Percentiles rank a stretch among this genome's conserved stretches.
Conservation (phyloP, 2,888 invertebrate species). For the Microctonus hyperodae region DNA sequence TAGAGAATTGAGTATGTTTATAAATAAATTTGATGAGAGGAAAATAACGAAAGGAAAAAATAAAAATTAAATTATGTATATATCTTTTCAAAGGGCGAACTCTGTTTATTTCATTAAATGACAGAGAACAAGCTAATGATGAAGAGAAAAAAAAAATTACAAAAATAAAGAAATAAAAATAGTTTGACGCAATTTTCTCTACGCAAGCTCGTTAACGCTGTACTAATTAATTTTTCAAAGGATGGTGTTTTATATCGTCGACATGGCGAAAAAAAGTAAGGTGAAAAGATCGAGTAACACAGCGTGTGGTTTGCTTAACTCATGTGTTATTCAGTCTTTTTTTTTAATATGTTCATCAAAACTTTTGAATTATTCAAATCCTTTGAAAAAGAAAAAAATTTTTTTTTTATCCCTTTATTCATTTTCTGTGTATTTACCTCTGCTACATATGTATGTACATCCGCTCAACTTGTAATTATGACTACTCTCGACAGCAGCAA, state of each 20-base stretch:
- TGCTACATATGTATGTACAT: too few species aligned
- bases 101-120: background rate
- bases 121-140: background rate
- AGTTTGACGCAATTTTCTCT: slow-evolving; percentile 26
- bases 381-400: too few species aligned
- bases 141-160: slow-evolving; percentile 8
- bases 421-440: too few species aligned
- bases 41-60: too few species aligned
- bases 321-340: background rate
- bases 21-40: too few species aligned
- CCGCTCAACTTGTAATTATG: background rate
- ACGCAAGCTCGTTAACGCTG: slow-evolving; percentile 22
- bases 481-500: background rate
- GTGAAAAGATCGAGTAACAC: background rate
- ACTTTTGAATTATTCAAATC: too few species aligned
- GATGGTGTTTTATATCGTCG: background rate
- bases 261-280: background rate
- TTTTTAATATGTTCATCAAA: too few species aligned
- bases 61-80: background rate
- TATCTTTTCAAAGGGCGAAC: background rate
- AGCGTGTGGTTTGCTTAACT: background rate
- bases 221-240: slow-evolving; percentile 29
- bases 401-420: background rate
- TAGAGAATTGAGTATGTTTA: too few species aligned
- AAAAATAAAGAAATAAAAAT: background rate